A percentile compares a stretch with the other conserved stretches of the same genome.
Evolutionary conservation across 2,113 vertebrate species (phyloP).

Genomic region (Echinops telfairi): DNA sequence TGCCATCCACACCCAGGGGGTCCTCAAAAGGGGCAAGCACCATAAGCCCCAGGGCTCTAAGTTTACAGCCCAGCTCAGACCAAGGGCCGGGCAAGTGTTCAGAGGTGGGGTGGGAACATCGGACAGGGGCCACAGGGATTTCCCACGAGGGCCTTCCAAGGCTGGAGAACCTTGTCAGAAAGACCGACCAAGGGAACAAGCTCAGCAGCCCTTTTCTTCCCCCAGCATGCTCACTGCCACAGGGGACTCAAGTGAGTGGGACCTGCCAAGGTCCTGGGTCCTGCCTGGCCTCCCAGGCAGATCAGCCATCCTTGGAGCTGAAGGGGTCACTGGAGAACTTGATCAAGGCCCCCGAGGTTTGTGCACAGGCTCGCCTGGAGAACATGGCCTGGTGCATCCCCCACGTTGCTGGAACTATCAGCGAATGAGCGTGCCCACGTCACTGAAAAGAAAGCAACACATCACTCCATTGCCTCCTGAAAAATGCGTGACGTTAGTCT

Average conservation of each 20-base stretch:
- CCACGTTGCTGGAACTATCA: neutral
- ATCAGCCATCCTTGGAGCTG: neutral
- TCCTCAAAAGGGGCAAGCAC: neutral
- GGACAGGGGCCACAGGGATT: neutral
- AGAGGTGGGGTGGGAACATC: rapidly evolving
- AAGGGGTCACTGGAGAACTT: neutral
- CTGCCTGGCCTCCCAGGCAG: neutral
- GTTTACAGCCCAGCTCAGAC: neutral
- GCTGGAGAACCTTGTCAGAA: neutral
- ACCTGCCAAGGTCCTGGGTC: neutral
- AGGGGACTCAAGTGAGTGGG: neutral
- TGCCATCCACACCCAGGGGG: neutral
- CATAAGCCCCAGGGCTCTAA: neutral
- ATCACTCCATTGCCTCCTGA: neutral
- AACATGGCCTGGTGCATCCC: neutral
- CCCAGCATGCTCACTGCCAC: neutral
- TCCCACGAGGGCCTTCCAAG: neutral
- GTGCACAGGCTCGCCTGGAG: neutral
- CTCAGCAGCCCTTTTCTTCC: neutral
- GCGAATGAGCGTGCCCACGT: neutral
- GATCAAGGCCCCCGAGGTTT: slow-evolving; percentile 7
- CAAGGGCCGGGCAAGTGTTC: neutral
- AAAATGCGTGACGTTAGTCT: neutral
- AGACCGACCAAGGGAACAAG: neutral
- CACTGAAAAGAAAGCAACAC: neutral